Evolutionary conservation across 2,113 vertebrate genomes (phyloP).

Genomic region (Phycodurus eques): DNA sequence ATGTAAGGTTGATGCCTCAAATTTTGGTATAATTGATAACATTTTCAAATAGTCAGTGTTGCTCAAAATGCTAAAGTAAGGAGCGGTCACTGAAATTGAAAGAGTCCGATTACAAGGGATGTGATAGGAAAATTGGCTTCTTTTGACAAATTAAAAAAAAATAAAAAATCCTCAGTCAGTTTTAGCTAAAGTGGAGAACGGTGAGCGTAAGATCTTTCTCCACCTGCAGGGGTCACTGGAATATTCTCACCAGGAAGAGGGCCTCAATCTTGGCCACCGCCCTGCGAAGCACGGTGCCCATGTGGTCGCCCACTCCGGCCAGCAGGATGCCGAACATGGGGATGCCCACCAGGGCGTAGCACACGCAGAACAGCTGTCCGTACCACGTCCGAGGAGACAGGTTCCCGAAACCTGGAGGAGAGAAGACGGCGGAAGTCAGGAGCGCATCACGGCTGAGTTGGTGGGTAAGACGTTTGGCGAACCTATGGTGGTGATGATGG

Average conservation of each 20-base stretch:
- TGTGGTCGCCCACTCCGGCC: constrained; percentile 85
- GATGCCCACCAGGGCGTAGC: constrained; percentile 88
- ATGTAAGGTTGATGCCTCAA: too few species aligned
- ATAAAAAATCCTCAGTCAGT: too few species aligned
- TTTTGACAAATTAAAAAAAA: too few species aligned
- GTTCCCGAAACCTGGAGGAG: constrained; percentile 82
- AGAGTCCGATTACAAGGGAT: too few species aligned
- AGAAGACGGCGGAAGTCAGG: not conserved
- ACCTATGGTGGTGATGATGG: constrained; percentile 92
- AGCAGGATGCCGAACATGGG: constrained; percentile 90
- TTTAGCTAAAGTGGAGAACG: too few species aligned
- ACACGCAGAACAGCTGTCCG: constrained; percentile 86
- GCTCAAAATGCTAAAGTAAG: too few species aligned
- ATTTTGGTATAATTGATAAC: too few species aligned
- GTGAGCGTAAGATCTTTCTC: too few species aligned
- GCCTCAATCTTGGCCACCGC: constrained; percentile 86
- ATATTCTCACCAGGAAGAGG: constrained; percentile 82
- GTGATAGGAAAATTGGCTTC: too few species aligned
- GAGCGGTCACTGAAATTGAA: too few species aligned
- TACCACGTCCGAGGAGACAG: constrained; percentile 78
- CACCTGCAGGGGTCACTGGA: not conserved
- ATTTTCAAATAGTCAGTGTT: too few species aligned
- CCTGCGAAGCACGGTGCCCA: constrained; percentile 81
- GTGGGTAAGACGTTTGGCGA: not conserved
- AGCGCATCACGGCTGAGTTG: not conserved